Evolutionary conservation across 2,888 invertebrate genomes (phyloP), one percentile per base, ranked within the genome.

Genomic region (Thymelicus acteon): DNA sequence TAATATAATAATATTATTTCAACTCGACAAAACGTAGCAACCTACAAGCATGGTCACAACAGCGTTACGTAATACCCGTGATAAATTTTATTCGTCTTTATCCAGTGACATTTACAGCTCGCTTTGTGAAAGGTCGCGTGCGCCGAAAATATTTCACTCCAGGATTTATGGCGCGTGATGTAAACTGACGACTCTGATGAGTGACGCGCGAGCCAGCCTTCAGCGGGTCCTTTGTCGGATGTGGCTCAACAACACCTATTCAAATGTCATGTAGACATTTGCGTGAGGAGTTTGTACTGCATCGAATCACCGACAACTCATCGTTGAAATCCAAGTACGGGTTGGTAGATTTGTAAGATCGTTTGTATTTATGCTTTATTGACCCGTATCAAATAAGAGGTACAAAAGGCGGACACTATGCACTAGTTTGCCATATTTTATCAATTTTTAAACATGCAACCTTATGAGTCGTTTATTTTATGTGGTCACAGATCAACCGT

Each of bases 131-230:
- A 85, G 85, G 85, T 81, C 85, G 77, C 72, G 74, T 67, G 67
- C 72, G 77, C 78, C 81, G 76, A 80, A 82, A 82, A 83, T 84
- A 85, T 80, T 79, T 85, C 80, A 81, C 80, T 79, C 78, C 75
- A 75, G 78, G 80, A 83, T 84, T 84, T 82, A 82, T 79, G 71
- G 57, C 12, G 68, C 48, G 48, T 75, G 70, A 71, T 65, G 69
- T 60, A 70, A 70, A 64, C 63, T 60, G 71, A 76, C 75, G 80
- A 77, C 79, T 86, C 58, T 60, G 71, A 76, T 76, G 80, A 77
- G 79, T 86, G 85, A 86, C 83, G 83, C 76, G 72, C 63, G 69
- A 49, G 73, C 70, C 74, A 80, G 79, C 82, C 81, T 82, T 82
- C 81, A 60, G 48, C 12, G 64, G 65, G 37, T 61, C 52, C 52